Evolutionary conservation across 2,113 vertebrate species (phyloP).

Genomic region (Tachysurus fulvidraco): DNA sequence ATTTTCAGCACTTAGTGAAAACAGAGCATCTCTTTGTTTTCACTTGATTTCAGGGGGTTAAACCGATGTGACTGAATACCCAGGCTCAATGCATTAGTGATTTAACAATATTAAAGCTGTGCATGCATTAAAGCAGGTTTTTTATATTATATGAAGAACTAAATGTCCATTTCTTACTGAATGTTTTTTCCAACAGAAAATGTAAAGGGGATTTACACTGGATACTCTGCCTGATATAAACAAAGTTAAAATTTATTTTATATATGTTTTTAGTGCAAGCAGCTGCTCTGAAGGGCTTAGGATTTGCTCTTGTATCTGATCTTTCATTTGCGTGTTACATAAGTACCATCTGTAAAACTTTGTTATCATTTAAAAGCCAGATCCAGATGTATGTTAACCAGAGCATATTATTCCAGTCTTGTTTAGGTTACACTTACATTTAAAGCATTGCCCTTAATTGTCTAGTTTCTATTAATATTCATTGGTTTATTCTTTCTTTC

Average conservation of each 20-base stretch:
- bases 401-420: neutral
- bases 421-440: neutral
- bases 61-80: neutral
- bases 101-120: neutral
- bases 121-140: neutral
- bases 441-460: neutral
- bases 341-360: neutral
- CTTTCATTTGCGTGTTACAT: neutral
- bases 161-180: neutral
- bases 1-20: constrained; percentile 43
- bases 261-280: neutral
- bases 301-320: neutral
- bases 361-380: constrained; percentile 12
- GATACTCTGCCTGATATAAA: neutral
- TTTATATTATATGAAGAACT: neutral
- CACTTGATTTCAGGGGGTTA: neutral
- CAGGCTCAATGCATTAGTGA: neutral
- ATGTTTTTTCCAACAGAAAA: neutral
- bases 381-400: constrained; percentile 16
- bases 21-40: constrained; percentile 53
- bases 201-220: neutral
- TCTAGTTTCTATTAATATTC: constrained; percentile 14
- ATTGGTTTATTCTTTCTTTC: neutral
- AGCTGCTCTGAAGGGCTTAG: neutral
- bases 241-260: neutral